Conservation (phyloP, 2,113 vertebrate genomes). For the Anoura caudifer region DNA sequence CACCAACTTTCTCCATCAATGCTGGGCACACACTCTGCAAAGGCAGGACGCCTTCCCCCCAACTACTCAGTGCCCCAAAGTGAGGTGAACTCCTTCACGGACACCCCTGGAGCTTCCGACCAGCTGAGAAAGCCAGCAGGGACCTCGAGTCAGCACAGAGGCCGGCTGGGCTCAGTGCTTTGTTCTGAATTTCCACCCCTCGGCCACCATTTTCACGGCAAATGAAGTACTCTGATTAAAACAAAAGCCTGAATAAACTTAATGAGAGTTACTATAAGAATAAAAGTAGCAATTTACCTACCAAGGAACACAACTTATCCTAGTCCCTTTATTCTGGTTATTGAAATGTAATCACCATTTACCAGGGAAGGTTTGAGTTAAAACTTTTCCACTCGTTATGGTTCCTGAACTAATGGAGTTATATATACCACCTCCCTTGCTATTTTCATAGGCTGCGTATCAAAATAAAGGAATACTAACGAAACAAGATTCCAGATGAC, state of each 20-base stretch:
- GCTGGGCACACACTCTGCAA: background rate
- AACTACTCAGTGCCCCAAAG: background rate
- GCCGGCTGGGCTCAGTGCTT: conserved; percentile 16
- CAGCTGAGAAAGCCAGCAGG: background rate
- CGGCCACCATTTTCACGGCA: background rate
- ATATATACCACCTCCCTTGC: background rate
- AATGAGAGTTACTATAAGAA: background rate
- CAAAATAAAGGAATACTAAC: background rate
- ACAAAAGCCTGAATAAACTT: background rate
- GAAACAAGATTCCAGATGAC: background rate
- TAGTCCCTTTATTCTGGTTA: background rate
- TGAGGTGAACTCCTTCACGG: background rate
- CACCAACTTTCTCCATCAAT: background rate
- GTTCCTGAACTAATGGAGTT: background rate
- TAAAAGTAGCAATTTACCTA: background rate
- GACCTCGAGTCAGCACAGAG: background rate
- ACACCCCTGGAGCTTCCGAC: conserved; percentile 25
- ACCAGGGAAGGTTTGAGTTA: background rate
- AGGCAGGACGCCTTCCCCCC: background rate
- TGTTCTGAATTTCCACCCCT: background rate
- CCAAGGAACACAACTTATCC: background rate
- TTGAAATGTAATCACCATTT: background rate
- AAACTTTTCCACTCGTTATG: background rate
- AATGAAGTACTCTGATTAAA: conserved; percentile 18
- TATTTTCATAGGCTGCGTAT: background rate